Conservation (phyloP, 2,113 vertebrate genomes). For the Mustelus asterias region DNA sequence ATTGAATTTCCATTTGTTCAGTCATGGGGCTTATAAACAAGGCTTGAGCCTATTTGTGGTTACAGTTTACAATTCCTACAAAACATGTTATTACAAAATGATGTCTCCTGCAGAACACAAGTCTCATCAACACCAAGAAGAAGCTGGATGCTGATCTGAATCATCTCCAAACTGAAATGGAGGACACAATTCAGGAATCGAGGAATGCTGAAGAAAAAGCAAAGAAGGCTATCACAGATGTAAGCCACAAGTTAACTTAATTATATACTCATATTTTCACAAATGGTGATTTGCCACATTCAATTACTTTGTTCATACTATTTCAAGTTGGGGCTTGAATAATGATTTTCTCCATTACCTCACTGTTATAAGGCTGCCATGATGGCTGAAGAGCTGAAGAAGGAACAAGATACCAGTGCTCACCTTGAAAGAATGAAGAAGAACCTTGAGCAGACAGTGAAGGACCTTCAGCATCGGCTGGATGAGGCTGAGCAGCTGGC, state of each 20-base stretch:
- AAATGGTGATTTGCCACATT: neutral
- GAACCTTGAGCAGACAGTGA: slow-evolving; percentile 70
- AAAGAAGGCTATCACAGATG: slow-evolving; percentile 47
- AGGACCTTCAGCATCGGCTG: slow-evolving; percentile 64
- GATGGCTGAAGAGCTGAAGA: slow-evolving; percentile 62
- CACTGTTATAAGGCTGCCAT: slow-evolving; percentile 52
- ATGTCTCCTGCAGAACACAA: slow-evolving; percentile 48
- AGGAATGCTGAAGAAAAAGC: slow-evolving; percentile 46
- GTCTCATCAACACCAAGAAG: slow-evolving; percentile 51
- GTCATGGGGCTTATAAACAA: neutral
- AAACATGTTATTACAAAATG: neutral
- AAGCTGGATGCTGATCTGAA: slow-evolving; percentile 42
- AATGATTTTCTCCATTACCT: neutral
- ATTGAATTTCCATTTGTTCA: neutral
- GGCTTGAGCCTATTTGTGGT: neutral
- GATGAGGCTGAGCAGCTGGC: slow-evolving; percentile 67
- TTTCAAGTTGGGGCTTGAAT: neutral
- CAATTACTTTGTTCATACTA: too few species aligned
- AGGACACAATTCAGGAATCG: slow-evolving; percentile 41
- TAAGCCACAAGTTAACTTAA: slow-evolving; percentile 38
- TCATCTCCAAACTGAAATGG: slow-evolving; percentile 41
- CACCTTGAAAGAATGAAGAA: slow-evolving; percentile 56
- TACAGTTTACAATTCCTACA: neutral
- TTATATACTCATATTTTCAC: neutral
- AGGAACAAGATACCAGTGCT: slow-evolving; percentile 55